Evolutionary conservation across 2,113 vertebrate genomes (phyloP), one percentile per base, ranked within the genome.

Genomic region (Pyxicephalus adspersus): DNA sequence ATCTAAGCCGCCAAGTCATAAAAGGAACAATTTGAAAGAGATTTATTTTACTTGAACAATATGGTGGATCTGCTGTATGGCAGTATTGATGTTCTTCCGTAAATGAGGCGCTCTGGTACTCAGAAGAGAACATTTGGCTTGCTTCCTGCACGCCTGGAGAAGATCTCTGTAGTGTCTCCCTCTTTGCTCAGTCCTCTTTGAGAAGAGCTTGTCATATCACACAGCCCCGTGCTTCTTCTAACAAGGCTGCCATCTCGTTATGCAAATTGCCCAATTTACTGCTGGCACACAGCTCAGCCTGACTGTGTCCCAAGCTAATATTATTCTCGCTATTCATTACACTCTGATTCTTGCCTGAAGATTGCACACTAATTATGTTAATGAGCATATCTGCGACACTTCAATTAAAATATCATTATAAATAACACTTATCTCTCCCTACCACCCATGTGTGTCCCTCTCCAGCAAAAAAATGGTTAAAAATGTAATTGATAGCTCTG

Each of bases 211-310:
- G 70, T 75, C 80, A 82, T 66, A 74, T 82, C 52, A 60, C 25
- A 64, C 80, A 82, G 80, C 51, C 50, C 71, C 28, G 70, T 75
- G 71, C 70, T 75, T 82, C 71, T 45, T 58, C 61, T 82, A 82
- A 82, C 80, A 75, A 82, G 80, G n/a, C 70, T 75, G 80, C 70
- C 71, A 82, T 74, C 80, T 82, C 70, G 61, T 82, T 82, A 82
- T 82, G 80, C 80, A 82, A 82, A 82, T 82, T 75, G 80, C 80
- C 80, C 80, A 82, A 82, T 82, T 82, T 82, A 66, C 70, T 64
- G 80, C 80, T 73, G 79, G 79, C 70, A 82, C n/a, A 38, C 38
- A 11, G 31, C 71, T 66, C 80, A 75, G 71, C 29, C 68, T 74
- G 70, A 81, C 77, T 70, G 77, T 71, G 77, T 80, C 80, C 80